Evolutionary conservation across 2,888 invertebrate genomes (phyloP).

Genomic region (Lasioglossum vierecki): DNA sequence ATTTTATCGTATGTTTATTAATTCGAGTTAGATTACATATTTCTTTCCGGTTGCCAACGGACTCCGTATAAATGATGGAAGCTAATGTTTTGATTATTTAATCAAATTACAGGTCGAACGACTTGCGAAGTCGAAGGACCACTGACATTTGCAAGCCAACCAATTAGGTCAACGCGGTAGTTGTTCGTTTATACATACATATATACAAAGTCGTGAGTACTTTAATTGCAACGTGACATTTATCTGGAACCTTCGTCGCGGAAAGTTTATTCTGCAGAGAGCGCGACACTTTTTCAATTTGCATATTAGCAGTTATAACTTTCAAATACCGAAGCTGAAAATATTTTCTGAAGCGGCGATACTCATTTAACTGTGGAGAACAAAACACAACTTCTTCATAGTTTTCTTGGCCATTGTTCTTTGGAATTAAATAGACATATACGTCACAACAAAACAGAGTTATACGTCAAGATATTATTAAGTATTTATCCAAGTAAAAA

Average conservation of each 20-base stretch:
- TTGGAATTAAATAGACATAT: no score
- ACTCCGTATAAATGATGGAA: neutral
- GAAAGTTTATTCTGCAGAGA: slow-evolving; percentile 12
- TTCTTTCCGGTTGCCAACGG: neutral
- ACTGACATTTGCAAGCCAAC: slow-evolving; percentile 58
- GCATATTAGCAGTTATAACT: neutral
- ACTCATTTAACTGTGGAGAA: neutral
- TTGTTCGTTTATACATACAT: slow-evolving; percentile 18
- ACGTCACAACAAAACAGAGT: neutral
- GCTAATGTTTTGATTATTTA: neutral
- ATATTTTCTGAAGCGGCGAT: neutral
- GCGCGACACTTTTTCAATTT: neutral
- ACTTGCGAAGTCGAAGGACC: slow-evolving; percentile 40
- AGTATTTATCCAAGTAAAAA: neutral
- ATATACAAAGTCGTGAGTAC: slow-evolving; percentile 1
- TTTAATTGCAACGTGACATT: slow-evolving; percentile 48
- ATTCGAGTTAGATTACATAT: neutral
- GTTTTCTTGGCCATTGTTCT: neutral
- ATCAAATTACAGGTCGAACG: slow-evolving; percentile 17
- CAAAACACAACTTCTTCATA: neutral
- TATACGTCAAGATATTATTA: neutral
- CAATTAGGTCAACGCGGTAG: slow-evolving; percentile 18
- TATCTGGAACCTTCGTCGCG: slow-evolving; percentile 10
- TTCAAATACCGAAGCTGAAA: neutral
- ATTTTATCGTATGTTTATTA: neutral